Conservation (phyloP, 2,797 vertebrate species). For the Odontamblyopus lacepedii region DNA sequence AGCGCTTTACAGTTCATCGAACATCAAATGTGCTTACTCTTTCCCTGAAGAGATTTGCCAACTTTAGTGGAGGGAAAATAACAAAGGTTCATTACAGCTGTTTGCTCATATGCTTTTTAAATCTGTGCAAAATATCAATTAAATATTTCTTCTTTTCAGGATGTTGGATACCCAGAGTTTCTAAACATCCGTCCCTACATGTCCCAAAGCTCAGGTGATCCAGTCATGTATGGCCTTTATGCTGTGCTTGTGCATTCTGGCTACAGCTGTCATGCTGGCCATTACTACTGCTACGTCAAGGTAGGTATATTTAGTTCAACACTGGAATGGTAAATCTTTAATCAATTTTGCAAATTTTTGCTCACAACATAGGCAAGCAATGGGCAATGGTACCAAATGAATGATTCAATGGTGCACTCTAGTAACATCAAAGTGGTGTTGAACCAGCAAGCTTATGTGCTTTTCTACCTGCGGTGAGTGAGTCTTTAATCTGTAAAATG, state of each 20-base stretch:
- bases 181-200: conserved; percentile 94
- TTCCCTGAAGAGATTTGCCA: conserved; percentile 93
- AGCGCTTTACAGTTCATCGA: conserved; percentile 92
- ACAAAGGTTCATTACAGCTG: conserved; percentile 81
- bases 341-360: neutral
- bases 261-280: conserved; percentile 92
- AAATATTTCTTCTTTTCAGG: conserved; percentile 67
- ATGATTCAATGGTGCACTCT: conserved; percentile 89
- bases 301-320: conserved; percentile 54
- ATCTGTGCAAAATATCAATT: neutral
- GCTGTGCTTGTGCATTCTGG: conserved; percentile 95
- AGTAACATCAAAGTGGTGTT: conserved; percentile 97
- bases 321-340: neutral
- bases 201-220: conserved; percentile 88
- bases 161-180: conserved; percentile 92
- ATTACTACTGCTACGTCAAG: conserved; percentile 97
- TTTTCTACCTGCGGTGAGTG: conserved; percentile 92
- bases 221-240: conserved; percentile 89
- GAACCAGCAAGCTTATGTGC: conserved; percentile 96
- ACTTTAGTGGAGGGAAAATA: conserved; percentile 92
- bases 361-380: conserved; percentile 84
- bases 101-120: neutral
- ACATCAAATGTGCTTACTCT: conserved; percentile 91
- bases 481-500: neutral
- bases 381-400: conserved; percentile 98